phyloP scores from a whole-genome alignment of 2,888 invertebrate genomes.

The Hesperia comma region DNA sequence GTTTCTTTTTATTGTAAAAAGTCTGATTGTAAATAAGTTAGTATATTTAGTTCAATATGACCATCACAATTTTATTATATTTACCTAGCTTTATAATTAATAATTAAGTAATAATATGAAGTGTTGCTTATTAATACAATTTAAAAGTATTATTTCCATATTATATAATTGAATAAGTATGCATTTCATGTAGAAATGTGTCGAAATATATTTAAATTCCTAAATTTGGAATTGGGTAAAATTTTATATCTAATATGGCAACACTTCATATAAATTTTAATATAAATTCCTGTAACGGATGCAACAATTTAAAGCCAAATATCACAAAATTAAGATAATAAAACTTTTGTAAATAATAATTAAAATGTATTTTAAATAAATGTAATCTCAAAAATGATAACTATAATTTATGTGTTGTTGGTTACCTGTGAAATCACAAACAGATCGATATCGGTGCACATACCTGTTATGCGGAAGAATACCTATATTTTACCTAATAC shows the following conservation, averaged over 20 bases:
- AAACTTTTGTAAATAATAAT: slow-evolving; percentile 58
- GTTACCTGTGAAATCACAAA: slow-evolving; percentile 75
- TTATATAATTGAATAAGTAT: too few species aligned
- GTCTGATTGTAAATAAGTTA: slow-evolving; percentile 74
- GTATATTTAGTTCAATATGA: slow-evolving; percentile 54
- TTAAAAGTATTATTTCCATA: too few species aligned
- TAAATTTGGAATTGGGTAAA: background rate
- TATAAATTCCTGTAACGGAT: slow-evolving; percentile 51
- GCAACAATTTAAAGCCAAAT: slow-evolving; percentile 74
- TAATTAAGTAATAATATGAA: slow-evolving; percentile 36
- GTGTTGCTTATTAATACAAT: slow-evolving; percentile 40
- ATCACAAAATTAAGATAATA: slow-evolving; percentile 67
- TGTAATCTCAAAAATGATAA: slow-evolving; percentile 68
- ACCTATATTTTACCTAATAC: slow-evolving; percentile 29
- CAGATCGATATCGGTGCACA: slow-evolving; percentile 63
- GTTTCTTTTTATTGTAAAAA: slow-evolving; percentile 59
- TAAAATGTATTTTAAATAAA: slow-evolving; percentile 52
- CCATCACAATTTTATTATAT: slow-evolving; percentile 62
- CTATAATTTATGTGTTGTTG: slow-evolving; percentile 59
- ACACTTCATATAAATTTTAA: slow-evolving; percentile 52
- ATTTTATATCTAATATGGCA: slow-evolving; percentile 31
- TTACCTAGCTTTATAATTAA: slow-evolving; percentile 48
- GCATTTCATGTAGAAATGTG: too few species aligned
- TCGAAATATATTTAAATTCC: too few species aligned
- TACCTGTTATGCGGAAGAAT: slow-evolving; percentile 40